Evolutionary conservation across 2,113 vertebrate species (phyloP).

Genomic region (Menura novaehollandiae): DNA sequence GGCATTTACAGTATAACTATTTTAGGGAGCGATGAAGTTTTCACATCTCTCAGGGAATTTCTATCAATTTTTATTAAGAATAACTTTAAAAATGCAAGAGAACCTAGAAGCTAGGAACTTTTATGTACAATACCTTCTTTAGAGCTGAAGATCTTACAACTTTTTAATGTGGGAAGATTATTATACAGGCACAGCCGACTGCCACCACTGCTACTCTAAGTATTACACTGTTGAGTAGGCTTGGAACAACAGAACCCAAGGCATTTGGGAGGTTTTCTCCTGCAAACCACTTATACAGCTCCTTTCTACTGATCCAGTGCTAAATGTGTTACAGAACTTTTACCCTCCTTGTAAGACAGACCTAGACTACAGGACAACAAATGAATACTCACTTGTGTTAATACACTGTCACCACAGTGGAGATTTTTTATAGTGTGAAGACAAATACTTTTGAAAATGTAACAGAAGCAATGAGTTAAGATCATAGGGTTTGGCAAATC

Average conservation of each 20-base stretch:
- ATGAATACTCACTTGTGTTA: not conserved
- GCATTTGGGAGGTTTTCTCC: not conserved
- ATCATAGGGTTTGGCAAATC: not conserved
- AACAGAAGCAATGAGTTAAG: not conserved
- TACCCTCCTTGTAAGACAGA: not conserved
- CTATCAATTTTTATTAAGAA: not conserved
- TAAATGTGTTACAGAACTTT: not conserved
- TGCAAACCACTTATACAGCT: not conserved
- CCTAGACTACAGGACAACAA: not conserved
- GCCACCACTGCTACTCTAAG: not conserved
- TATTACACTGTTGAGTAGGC: not conserved
- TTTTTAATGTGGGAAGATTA: not conserved
- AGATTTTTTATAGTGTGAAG: not conserved
- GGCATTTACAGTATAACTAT: not conserved
- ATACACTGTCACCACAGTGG: not conserved
- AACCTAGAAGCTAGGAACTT: not conserved
- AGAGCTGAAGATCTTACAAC: not conserved
- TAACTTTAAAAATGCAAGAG: not conserved
- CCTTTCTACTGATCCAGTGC: not conserved
- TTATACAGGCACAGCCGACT: not conserved
- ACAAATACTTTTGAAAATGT: slow-evolving; percentile 11
- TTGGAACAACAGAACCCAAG: not conserved
- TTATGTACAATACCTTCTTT: not conserved
- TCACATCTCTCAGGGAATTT: not conserved
- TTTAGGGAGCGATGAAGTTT: not conserved